Evolutionary conservation across 2,888 invertebrate species (phyloP), one percentile per base, ranked within the genome.

Genomic region (Acholoe squamosa): DNA sequence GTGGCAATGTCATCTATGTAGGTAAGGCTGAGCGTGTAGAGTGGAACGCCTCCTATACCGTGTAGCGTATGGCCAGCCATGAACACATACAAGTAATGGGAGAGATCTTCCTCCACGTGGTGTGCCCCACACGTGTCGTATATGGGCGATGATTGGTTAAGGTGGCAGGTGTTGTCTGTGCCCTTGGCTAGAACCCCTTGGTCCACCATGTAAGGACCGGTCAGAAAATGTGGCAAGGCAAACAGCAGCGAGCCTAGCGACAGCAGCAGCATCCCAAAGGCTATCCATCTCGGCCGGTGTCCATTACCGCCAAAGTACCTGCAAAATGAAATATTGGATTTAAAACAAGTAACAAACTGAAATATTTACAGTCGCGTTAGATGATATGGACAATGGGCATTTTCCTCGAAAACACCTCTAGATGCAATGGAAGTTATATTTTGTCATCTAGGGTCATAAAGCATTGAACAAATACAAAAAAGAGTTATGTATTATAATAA

Each of bases 1-100:
- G 97, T 97, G 14, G 98, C 97, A 95, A 98, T 98, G 96, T 98
- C 98, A 96, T 98, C 98, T 92, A 98, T 97, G 95, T 97, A 98
- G 0, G 98, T 98, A 92, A 98, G 97, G 61, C 98, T 98, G 88
- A 98, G 97, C 0, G 98, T 98, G 96, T 98, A 98, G 91, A 98
- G 97, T 0, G 98, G 98, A 0, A 98, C 97, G 0, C 98, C 98
- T 51, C 98, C 98, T 0, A 97, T 97, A 52, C 98, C 98, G 95
- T 98, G 98, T 91, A 98, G 96, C 91, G 98, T 97, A 96, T 98
- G 98, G 0, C 98, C 98, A 34, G 97, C 94, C 93, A 98, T 97
- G 95, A 98, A 98, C 93, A 98, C 96, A 92, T 95, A 96, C 91
- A 96, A 95, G 93, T 95, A 95, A 92, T 94, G 93, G 51, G 94